Conservation (phyloP, 2,113 vertebrate species). For the Sigmodon hispidus region DNA sequence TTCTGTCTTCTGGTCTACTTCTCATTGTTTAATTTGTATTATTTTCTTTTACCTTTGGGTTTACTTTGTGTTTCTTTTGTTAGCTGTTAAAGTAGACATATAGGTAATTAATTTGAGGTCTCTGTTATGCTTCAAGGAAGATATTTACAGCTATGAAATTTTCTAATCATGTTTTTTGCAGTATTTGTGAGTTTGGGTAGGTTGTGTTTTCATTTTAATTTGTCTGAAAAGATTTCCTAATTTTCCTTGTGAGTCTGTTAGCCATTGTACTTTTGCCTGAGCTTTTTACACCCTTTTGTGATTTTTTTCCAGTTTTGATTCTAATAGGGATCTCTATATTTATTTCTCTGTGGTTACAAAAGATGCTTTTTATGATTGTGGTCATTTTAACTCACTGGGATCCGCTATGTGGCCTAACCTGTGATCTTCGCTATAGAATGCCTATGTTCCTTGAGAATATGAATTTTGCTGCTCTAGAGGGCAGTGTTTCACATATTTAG, state of each 20-base stretch:
- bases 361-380: no score
- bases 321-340: background rate
- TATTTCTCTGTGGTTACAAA: background rate
- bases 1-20: background rate
- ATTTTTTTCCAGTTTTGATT: background rate
- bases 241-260: background rate
- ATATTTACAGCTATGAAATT: background rate
- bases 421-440: background rate
- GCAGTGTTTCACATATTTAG: background rate
- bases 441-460: background rate
- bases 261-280: background rate
- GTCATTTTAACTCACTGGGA: background rate
- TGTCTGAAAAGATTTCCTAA: background rate
- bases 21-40: background rate
- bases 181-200: background rate
- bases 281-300: background rate
- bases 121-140: background rate
- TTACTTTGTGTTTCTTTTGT: background rate
- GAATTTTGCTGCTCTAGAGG: no score
- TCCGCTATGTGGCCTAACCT: no score
- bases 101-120: background rate
- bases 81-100: background rate
- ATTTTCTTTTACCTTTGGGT: background rate
- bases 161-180: background rate
- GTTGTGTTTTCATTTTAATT: constrained; percentile 4